phyloP scores from a whole-genome alignment of 2,888 invertebrate genomes.

The Ashinkailepas kermadecensis region DNA sequence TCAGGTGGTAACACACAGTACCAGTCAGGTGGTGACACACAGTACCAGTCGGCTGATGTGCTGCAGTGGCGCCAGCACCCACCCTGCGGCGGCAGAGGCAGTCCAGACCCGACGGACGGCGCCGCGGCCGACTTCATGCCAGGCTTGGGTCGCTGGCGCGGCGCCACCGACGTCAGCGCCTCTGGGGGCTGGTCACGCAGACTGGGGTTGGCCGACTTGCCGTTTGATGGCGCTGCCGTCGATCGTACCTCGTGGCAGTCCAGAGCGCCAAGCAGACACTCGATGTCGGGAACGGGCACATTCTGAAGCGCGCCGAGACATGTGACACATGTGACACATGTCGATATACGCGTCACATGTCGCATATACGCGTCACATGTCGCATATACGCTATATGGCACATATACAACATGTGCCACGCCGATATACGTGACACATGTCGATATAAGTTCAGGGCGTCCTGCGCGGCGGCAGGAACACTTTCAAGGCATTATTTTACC shows the following conservation, averaged over 20 bases:
- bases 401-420: too few species aligned
- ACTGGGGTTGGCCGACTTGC: constrained; percentile 27
- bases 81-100: constrained; percentile 39
- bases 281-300: constrained; percentile 25
- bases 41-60: too few species aligned
- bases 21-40: too few species aligned
- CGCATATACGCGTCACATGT: too few species aligned
- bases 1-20: too few species aligned
- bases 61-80: background rate
- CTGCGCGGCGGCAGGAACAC: too few species aligned
- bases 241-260: background rate
- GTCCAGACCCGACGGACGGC: constrained; percentile 30
- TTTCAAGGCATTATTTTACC: too few species aligned
- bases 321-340: too few species aligned
- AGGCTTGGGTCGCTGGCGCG: constrained; percentile 70
- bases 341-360: too few species aligned
- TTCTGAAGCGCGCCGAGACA: background rate
- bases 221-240: constrained; percentile 27
- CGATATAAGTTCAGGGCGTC: too few species aligned
- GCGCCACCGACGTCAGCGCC: constrained; percentile 68
- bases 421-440: too few species aligned
- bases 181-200: constrained; percentile 32
- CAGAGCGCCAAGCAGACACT: background rate
- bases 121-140: constrained; percentile 34
- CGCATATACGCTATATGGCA: too few species aligned